phyloP scores from a whole-genome alignment of 2,888 invertebrate genomes.

The Papilio gigon region DNA sequence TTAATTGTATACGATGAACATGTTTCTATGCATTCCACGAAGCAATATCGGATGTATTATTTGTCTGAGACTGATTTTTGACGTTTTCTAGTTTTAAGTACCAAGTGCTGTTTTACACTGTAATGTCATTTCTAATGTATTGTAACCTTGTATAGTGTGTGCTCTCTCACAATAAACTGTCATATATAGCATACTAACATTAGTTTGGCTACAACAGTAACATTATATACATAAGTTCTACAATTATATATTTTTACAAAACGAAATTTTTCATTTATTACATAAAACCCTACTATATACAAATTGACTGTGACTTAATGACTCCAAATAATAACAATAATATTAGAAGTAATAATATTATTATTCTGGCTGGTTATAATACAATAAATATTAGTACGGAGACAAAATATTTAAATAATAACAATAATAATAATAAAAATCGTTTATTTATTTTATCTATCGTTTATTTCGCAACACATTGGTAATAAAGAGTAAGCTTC shows the following conservation, averaged over 20 bases:
- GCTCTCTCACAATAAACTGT: constrained; percentile 22
- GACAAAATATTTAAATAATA: no score
- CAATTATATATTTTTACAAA: constrained; percentile 38
- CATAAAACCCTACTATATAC: neutral
- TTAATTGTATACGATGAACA: neutral
- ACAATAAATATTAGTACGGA: no score
- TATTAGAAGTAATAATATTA: no score
- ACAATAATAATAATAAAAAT: no score
- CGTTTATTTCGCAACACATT: no score
- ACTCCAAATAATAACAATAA: no score
- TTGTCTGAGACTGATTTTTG: constrained; percentile 40
- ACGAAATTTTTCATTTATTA: constrained; percentile 23
- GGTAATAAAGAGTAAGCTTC: no score
- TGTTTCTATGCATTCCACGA: constrained; percentile 43
- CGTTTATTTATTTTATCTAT: no score
- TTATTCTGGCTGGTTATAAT: no score
- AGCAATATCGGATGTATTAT: constrained; percentile 41
- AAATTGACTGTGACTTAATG: no score
- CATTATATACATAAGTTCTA: constrained; percentile 46
- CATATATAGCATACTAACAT: constrained; percentile 15
- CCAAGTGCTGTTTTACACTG: constrained; percentile 23
- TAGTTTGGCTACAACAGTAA: neutral
- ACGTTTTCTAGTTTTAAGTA: constrained; percentile 29
- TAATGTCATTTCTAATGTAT: constrained; percentile 23
- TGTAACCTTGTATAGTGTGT: constrained; percentile 1